These are phyloP conservation scores for Apodemia mormo DNA, from an alignment of 2,888 invertebrate genomes.

Conservation along the genomic window DNA sequence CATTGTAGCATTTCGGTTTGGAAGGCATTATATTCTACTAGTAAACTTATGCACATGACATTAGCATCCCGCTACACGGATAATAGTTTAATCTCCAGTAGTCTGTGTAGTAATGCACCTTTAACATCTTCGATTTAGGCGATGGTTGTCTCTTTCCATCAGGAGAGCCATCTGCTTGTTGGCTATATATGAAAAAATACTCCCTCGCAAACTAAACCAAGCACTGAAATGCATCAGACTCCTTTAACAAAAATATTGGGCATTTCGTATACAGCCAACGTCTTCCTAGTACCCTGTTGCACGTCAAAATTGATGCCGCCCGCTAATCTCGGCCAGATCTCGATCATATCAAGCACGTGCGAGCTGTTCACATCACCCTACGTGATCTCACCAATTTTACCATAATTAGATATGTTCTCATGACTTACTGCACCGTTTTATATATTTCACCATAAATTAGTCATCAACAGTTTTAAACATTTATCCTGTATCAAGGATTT, in stretches of 20 bases:
- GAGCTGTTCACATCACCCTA: constrained; percentile 47
- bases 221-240: constrained; percentile 22
- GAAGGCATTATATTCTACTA: too few relatives aligned
- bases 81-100: too few relatives aligned
- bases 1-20: too few relatives aligned
- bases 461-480: background rate
- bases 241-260: background rate
- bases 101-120: too few relatives aligned
- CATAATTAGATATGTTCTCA: constrained; percentile 77
- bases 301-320: constrained; percentile 38
- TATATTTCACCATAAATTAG: constrained; percentile 20
- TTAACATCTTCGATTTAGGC: too few relatives aligned
- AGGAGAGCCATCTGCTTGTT: too few relatives aligned
- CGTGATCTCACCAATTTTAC: constrained; percentile 66
- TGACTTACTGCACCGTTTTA: constrained; percentile 44
- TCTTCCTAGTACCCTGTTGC: constrained; percentile 20
- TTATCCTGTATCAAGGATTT: background rate
- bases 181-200: too few relatives aligned
- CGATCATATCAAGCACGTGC: constrained; percentile 64
- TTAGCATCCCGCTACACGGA: too few relatives aligned
- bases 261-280: constrained; percentile 19
- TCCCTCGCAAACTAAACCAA: constrained; percentile 29
- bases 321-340: constrained; percentile 47
- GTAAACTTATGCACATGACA: too few relatives aligned
- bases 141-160: too few relatives aligned